Base-by-base conservation (phyloP, 1,140 invertebrate species). In the Bombus soroeensis region DNA sequence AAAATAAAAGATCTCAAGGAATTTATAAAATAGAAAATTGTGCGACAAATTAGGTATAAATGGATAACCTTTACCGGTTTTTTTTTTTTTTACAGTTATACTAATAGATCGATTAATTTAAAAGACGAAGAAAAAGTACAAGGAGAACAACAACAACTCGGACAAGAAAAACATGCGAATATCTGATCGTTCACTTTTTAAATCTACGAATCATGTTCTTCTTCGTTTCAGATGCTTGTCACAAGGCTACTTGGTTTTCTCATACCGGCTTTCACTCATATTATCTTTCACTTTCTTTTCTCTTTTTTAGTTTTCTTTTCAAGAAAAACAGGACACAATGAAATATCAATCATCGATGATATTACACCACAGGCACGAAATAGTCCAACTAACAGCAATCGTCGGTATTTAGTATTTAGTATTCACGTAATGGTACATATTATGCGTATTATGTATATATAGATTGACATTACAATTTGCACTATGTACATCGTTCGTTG, bases 281-380 rank as follows among this genome's bases (percentile, higher is more conserved):
- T 62, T 62, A 71, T 73, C 22, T 75, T 43, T 68, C 28, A 28
- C 3, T 13, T 70, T 71, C n/a, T 66, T 18, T 66, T 32, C 18
- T 18, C 2, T 34, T n/a, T 8, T 66, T 5, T 9, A 57, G 37
- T 39, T n/a, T 68, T 32, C 13, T 32, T n/a, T 59, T 6, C 25
- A 53, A 28, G 18, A 41, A 85, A 37, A 53, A 18, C 47, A 32
- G 59, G 25, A 32, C 59, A 81, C 32, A 53, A 81, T 85, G 25
- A 66, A 57, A 68, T 73, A 73, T 81, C 41, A 70, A 75, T 72
- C 68, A 87, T 73, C 32, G 71, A 72, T 86, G 83, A 89, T 89
- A 59, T 80, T 83, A 74, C 75, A 91, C 88, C 83, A 90, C 77
- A 92, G 91, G 91, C 91, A 92, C 91, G 91, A 91, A 90, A 89